Evolutionary conservation across 2,888 invertebrate genomes (phyloP), one percentile per base, ranked within the genome.

Genomic region (Oithona nana): DNA sequence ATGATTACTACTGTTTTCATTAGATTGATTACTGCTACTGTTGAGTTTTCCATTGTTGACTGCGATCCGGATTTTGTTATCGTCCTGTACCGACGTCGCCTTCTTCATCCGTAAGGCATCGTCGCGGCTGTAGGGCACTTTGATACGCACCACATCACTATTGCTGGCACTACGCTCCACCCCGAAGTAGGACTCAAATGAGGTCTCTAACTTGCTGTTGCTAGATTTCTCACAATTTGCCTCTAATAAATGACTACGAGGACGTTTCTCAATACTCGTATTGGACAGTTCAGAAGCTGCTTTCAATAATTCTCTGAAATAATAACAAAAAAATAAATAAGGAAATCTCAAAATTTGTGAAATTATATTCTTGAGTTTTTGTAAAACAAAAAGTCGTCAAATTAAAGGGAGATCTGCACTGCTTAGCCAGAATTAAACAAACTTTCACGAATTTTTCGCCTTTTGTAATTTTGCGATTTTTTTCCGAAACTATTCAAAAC

Each of bases 101-200:
- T 39, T 39, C n/a, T n/a, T n/a, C n/a, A n/a, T n/a, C n/a, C n/a
- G n/a, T 39, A 39, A 39, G 16, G 39, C 39, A 16, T 39, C 39
- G 24, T 52, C 26, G 24, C 26, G 54, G 24, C 28, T 28, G 20
- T 57, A 57, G 26, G 57, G 57, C n/a, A 57, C 57, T 24, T 29
- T 26, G n/a, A 57, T 57, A 16, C 57, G 57, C 13, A 57, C 57
- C n/a, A 57, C 57, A 20, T 57, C 57, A 52, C 39, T 39, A 16
- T 39, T 39, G 39, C 39, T 39, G 16, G 39, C 39, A 16, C 39
- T 39, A 39, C 39, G 39, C 39, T 39, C 39, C 39, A 39, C 39
- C 8, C 39, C 39, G 39, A 39, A 39, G 39, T 39, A 39, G 39
- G 8, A 11, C 39, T 39, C 39, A 39, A 39, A 39, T 6, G 39